A percentile compares a stretch with the other conserved stretches of the same genome.
phyloP scores from a whole-genome alignment of 2,888 invertebrate species.

The Choristoneura rosaceana region DNA sequence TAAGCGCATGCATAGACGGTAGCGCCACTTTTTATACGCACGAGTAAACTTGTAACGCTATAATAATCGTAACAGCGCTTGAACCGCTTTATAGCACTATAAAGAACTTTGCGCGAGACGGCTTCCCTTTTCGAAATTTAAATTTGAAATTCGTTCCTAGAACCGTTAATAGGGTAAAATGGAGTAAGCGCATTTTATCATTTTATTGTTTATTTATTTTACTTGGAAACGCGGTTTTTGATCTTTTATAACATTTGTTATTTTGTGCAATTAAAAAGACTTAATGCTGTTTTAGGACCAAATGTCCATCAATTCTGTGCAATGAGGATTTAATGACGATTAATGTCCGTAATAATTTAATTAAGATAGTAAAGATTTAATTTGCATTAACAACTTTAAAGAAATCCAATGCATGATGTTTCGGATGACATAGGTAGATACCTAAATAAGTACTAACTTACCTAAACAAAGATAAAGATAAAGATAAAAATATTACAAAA shows the following conservation, averaged over 20 bases:
- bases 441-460: no score
- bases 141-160: slow-evolving; percentile 41
- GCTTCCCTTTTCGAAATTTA: slow-evolving; percentile 40
- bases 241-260: slow-evolving; percentile 36
- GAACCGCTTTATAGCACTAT: slow-evolving; percentile 42
- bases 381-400: not conserved
- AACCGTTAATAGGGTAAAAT: slow-evolving; percentile 42
- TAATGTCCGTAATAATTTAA: not conserved
- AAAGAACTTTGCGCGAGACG: slow-evolving; percentile 41
- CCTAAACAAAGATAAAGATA: no score
- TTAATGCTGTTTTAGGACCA: slow-evolving; percentile 23
- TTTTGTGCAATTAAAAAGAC: slow-evolving; percentile 35
- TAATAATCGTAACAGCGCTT: slow-evolving; percentile 41
- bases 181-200: slow-evolving; percentile 37
- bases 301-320: not conserved
- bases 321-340: not conserved
- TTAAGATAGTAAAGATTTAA: not conserved
- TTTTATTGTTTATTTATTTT: slow-evolving; percentile 43
- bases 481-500: no score
- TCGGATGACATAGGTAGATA: no score
- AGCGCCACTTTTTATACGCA: slow-evolving; percentile 17
- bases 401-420: no score
- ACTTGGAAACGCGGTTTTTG: slow-evolving; percentile 38
- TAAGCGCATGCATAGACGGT: not conserved
- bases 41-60: slow-evolving; percentile 19